Base-by-base conservation (phyloP, 2,113 vertebrate genomes). In the Galbula dea region DNA sequence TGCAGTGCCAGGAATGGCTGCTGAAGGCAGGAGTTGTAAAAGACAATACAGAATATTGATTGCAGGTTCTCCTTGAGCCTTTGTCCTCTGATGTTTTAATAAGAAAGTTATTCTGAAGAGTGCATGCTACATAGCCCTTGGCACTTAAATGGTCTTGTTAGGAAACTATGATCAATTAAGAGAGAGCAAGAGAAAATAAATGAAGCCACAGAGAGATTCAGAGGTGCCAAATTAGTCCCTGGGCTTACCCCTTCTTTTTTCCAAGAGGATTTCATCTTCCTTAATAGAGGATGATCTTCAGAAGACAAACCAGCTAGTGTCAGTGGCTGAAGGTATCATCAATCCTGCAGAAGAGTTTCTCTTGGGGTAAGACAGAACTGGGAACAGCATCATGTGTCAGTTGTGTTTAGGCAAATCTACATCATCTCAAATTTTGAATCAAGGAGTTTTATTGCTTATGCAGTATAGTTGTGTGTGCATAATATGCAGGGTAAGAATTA, bases 61-160 rank as follows among this genome's bases (percentile, higher is more conserved):
- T 86, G 85, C 41, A 88, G 52, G 55, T 83, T 92, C 76, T 91
- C 76, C 80, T 88, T 95, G 72, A 90, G 88, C 21, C 13, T 90
- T 83, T 83, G 88, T 88, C 61, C 57, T 83, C 73, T 84, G n/a
- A 32, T 52, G 27, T 74, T 86, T 88, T 91, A 91, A 90, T 48
- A 37, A 66, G 67, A 79, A 87, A 88, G 51, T 71, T 80, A 67
- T 81, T 96, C 72, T 78, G 84, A 81, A 87, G 91, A 22, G 62
- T 61, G n/a, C 0, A 1, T 52, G 48, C 57, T 84, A 39, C 43
- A 20, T 66, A 86, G 67, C 76, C 49, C 22, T 74, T 77, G 76
- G 80, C 65, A n/a, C 18, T 87, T 77, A 71, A 82, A 67, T 23
- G 14, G 24, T 30, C 49, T 41, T 68, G 36, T 85, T 73, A 93